Base-by-base conservation (phyloP, 2,797 vertebrate species). In the Clarias pachynema region DNA sequence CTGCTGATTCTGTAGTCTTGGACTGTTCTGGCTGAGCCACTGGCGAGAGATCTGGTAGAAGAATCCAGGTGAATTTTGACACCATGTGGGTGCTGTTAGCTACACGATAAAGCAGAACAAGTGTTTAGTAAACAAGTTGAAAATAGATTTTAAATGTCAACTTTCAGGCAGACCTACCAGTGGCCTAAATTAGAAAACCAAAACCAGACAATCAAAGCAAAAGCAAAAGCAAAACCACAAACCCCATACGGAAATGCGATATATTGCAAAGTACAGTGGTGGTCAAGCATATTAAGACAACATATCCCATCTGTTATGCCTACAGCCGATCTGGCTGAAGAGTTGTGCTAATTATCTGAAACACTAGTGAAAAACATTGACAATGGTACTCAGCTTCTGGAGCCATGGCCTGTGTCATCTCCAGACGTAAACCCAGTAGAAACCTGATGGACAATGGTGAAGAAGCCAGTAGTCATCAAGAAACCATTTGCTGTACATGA, bases 31-130 rank as follows among this genome's bases (percentile, higher is more conserved):
- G 29, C 12, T 84, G 37, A 90, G 56, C 89, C 89, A 90, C 57
- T 85, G 80, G 40, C 8, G 68, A 34, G 88, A 90, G 80, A 90
- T 86, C 86, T 89, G 89, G 77, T 90, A 90, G 16, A 89, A 56
- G 81, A 88, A 87, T 57, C 87, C 82, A 29, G 82, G 83, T 44
- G 86, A 31, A 16, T 86, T 88, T 20, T 18, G 79, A 79, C 84
- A 75, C 1, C 22, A 5, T 4, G 56, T 70, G 22, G 82, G 80
- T n/a, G 86, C 70, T 24, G 59, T 73, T 63, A 89, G 83, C 89
- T 89, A 73, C 2, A 83, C 65, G 86, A 74, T 1, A 82, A 24
- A 85, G 65, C 60, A 74, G 44, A 2, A 56, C 20, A 73, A 78
- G 31, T 18, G 1, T 44, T 73, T 44, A 80, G 24, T 40, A 3